These are phyloP conservation scores for Cardiocondyla obscurior DNA, from an alignment of 1,140 invertebrate genomes.

Conservation along the genomic window DNA sequence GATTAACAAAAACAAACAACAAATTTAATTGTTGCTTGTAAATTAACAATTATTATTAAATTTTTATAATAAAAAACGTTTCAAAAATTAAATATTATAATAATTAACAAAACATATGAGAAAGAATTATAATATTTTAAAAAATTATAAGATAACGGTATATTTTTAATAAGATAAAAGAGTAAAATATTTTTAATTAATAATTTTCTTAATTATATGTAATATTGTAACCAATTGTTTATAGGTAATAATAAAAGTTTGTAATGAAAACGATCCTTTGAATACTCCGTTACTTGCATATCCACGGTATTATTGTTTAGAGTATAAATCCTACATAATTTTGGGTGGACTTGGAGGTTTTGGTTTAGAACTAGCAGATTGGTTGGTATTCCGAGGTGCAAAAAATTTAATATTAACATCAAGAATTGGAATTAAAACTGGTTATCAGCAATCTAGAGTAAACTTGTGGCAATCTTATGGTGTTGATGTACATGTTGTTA, in stretches of 20 bases:
- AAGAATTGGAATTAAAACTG: slow-evolving; percentile 87
- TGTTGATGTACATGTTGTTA: slow-evolving; percentile 82
- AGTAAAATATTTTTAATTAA: too few relatives aligned
- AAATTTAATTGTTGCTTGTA: too few relatives aligned
- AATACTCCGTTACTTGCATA: slow-evolving; percentile 78
- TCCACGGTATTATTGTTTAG: slow-evolving; percentile 85
- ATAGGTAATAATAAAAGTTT: slow-evolving; percentile 87
- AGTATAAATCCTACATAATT: slow-evolving; percentile 81
- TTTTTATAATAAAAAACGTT: not conserved
- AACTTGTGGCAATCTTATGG: slow-evolving; percentile 85
- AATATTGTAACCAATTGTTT: not conserved
- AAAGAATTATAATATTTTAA: too few relatives aligned
- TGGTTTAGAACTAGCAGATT: slow-evolving; percentile 91
- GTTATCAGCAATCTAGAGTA: slow-evolving; percentile 87
- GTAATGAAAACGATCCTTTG: slow-evolving; percentile 74
- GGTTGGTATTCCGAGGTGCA: slow-evolving; percentile 89
- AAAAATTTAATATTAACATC: slow-evolving; percentile 89
- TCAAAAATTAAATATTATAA: too few relatives aligned
- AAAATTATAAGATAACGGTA: too few relatives aligned
- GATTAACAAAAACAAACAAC: too few relatives aligned
- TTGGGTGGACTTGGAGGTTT: slow-evolving; percentile 91
- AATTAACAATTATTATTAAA: too few relatives aligned
- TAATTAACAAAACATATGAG: too few relatives aligned
- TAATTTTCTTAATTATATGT: too few relatives aligned
- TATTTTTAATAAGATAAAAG: too few relatives aligned